Percentiles rank a stretch among this genome's conserved stretches.
phyloP scores from a whole-genome alignment of 2,113 vertebrate genomes.

The Spea multiplicata region DNA sequence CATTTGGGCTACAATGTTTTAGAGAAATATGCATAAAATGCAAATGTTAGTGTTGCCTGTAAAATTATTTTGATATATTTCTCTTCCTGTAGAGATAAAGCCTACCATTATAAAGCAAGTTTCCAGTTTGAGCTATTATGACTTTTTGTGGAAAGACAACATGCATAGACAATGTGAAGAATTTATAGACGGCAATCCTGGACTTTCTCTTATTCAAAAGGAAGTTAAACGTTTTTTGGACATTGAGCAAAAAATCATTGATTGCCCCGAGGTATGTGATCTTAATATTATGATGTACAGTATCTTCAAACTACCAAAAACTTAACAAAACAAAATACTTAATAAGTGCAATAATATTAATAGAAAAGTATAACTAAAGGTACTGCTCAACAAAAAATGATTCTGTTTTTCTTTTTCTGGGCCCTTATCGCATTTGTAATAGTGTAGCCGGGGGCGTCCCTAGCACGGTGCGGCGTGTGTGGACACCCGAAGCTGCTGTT shows the following conservation, averaged over 20 bases:
- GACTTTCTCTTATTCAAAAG: conserved; percentile 21
- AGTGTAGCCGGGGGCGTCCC: too few species aligned
- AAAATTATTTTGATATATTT: not conserved
- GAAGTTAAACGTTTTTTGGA: conserved; percentile 33
- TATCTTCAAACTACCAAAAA: not conserved
- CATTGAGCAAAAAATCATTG: conserved; percentile 38
- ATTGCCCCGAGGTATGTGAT: conserved; percentile 26
- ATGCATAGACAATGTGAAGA: conserved; percentile 26
- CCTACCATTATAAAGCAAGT: conserved; percentile 38
- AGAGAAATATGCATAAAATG: not conserved
- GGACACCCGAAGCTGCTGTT: too few species aligned
- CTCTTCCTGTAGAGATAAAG: conserved; percentile 11
- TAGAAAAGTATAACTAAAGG: too few species aligned
- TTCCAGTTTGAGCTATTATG: conserved; percentile 34
- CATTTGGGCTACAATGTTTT: not conserved
- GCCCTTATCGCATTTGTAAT: too few species aligned
- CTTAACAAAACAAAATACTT: too few species aligned
- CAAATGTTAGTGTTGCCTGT: not conserved
- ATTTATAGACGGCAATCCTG: conserved; percentile 24
- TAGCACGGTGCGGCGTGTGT: too few species aligned
- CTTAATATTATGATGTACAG: not conserved
- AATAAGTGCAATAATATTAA: too few species aligned
- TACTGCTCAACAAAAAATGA: too few species aligned
- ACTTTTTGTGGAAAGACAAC: conserved; percentile 45
- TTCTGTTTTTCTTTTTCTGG: too few species aligned